Conservation (phyloP, 1,140 invertebrate species). For the Oncopodura yosiiana region DNA sequence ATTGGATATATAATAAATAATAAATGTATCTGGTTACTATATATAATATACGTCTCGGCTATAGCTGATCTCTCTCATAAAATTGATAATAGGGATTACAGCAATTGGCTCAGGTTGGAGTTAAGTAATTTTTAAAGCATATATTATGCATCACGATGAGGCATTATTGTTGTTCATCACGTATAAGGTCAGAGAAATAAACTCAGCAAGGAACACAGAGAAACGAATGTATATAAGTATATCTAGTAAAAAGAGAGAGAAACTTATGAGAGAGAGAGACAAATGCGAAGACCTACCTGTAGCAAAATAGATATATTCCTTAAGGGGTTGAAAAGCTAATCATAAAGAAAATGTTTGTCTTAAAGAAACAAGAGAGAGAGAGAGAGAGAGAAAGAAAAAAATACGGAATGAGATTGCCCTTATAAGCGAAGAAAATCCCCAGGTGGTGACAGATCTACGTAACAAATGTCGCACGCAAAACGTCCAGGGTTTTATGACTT, state of each 20-base stretch:
- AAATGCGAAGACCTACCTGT: too few species aligned
- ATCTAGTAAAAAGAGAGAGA: too few species aligned
- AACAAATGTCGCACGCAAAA: constrained; percentile 30
- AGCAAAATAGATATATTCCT: too few species aligned
- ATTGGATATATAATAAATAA: not conserved
- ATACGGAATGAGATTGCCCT: not conserved
- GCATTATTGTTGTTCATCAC: not conserved
- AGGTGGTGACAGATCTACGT: constrained; percentile 28
- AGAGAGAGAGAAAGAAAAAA: too few species aligned
- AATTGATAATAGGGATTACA: not conserved
- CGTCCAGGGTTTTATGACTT: not conserved
- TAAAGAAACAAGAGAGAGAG: too few species aligned
- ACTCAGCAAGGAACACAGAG: too few species aligned
- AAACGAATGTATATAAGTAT: too few species aligned
- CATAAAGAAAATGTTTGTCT: too few species aligned
- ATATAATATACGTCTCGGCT: not conserved
- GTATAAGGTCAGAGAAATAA: too few species aligned
- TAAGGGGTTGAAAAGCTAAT: too few species aligned
- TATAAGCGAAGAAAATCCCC: constrained; percentile 17
- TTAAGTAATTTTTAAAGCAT: not conserved
- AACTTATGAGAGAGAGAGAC: too few species aligned
- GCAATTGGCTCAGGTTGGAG: not conserved
- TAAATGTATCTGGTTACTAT: not conserved
- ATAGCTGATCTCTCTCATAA: not conserved
- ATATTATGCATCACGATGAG: not conserved